Evolutionary conservation across 1,140 invertebrate species (phyloP).

Genomic region (Callitettix versicolor): DNA sequence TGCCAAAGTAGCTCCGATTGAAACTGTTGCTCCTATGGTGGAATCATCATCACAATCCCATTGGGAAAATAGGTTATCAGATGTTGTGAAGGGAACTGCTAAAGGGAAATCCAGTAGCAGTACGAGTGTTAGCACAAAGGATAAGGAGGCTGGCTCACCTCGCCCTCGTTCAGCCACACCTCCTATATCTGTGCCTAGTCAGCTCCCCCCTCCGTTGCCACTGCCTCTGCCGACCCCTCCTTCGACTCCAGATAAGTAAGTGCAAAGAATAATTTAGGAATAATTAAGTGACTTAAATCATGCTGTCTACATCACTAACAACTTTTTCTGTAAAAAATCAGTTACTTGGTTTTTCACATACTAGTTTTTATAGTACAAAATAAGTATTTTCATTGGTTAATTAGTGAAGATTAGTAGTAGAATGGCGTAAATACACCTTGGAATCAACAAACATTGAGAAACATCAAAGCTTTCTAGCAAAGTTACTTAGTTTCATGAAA

Average conservation of each 20-base stretch:
- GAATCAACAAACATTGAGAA: too few relatives aligned
- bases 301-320: neutral
- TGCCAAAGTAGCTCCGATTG: neutral
- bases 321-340: too few relatives aligned
- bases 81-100: constrained; percentile 68
- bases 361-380: too few relatives aligned
- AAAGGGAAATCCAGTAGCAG: constrained; percentile 31
- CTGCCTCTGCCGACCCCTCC: constrained; percentile 19
- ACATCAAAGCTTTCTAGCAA: too few relatives aligned
- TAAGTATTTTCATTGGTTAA: too few relatives aligned
- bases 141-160: constrained; percentile 23
- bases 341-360: too few relatives aligned
- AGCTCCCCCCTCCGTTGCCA: constrained; percentile 17
- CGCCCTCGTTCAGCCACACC: constrained; percentile 26
- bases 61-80: constrained; percentile 41
- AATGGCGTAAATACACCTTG: too few relatives aligned
- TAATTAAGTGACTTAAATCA: neutral
- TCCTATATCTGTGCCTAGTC: constrained; percentile 22
- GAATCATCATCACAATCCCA: constrained; percentile 31
- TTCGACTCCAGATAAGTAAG: constrained; percentile 23
- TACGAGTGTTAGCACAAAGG: constrained; percentile 22
- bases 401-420: too few relatives aligned
- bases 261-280: neutral
- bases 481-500: too few relatives aligned
- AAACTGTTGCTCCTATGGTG: constrained; percentile 19